A percentile compares a stretch with the other conserved stretches of the same genome.
Conservation (phyloP, 2,797 vertebrate genomes). For the Rhabdophis nuchalis region DNA sequence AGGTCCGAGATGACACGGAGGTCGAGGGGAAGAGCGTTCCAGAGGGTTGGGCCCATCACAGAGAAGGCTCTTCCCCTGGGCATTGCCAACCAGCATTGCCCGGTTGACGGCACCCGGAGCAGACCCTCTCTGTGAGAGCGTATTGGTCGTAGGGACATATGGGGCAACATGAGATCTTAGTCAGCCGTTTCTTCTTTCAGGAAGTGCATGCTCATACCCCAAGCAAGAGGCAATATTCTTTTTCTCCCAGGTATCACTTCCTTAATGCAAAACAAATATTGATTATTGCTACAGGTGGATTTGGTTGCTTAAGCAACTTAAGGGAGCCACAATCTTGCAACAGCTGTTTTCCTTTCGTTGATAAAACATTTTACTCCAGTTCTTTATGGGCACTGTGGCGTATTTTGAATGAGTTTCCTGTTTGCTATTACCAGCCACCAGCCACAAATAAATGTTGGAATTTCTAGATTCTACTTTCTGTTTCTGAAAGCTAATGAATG, state of each 20-base stretch:
- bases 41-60: too few relatives aligned
- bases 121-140: too few relatives aligned
- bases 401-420: neutral
- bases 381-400: neutral
- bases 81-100: too few relatives aligned
- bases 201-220: neutral
- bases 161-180: neutral
- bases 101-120: too few relatives aligned
- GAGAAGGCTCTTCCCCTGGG: too few relatives aligned
- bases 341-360: neutral
- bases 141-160: too few relatives aligned
- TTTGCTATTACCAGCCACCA: neutral
- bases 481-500: neutral
- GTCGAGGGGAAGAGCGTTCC: too few relatives aligned
- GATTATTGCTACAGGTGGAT: neutral
- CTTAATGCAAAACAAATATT: constrained; percentile 12
- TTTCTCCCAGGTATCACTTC: neutral
- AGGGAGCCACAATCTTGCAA: neutral
- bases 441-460: neutral
- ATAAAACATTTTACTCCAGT: neutral
- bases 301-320: neutral
- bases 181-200: neutral
- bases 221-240: neutral
- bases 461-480: neutral
- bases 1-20: too few relatives aligned